Conservation (phyloP, 2,797 vertebrate species). For the Lepus oiostolus region DNA sequence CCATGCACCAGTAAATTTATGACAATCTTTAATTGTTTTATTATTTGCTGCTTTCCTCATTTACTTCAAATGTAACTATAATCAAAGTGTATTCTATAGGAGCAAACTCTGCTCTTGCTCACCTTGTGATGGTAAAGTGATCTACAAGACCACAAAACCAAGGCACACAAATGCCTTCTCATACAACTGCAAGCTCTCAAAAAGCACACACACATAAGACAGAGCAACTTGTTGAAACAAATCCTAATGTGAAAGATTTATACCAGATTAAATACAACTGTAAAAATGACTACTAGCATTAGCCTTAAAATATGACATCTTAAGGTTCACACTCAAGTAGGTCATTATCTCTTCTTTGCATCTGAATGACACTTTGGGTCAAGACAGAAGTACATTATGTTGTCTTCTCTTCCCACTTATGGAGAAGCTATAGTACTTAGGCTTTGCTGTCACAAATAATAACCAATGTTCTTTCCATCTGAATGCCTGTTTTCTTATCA, state of each 20-base stretch:
- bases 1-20: not conserved
- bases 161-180: slow-evolving; percentile 28
- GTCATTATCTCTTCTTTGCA: not conserved
- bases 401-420: not conserved
- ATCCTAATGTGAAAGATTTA: slow-evolving; percentile 2
- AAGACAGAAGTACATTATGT: not conserved
- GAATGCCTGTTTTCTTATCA: not conserved
- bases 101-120: not conserved
- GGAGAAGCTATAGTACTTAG: not conserved
- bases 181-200: not conserved
- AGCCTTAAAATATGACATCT: slow-evolving; percentile 38
- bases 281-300: slow-evolving; percentile 13
- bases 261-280: not conserved
- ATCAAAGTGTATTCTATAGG: not conserved
- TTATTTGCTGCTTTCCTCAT: not conserved
- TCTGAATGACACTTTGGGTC: slow-evolving; percentile 25
- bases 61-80: not conserved
- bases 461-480: not conserved
- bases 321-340: not conserved
- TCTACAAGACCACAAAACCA: not conserved
- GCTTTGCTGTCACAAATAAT: not conserved
- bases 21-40: not conserved
- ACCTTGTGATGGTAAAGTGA: not conserved
- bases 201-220: not conserved
- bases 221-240: slow-evolving; percentile 1